Evolutionary conservation across 2,113 vertebrate species (phyloP).

Genomic region (Stegastes partitus): DNA sequence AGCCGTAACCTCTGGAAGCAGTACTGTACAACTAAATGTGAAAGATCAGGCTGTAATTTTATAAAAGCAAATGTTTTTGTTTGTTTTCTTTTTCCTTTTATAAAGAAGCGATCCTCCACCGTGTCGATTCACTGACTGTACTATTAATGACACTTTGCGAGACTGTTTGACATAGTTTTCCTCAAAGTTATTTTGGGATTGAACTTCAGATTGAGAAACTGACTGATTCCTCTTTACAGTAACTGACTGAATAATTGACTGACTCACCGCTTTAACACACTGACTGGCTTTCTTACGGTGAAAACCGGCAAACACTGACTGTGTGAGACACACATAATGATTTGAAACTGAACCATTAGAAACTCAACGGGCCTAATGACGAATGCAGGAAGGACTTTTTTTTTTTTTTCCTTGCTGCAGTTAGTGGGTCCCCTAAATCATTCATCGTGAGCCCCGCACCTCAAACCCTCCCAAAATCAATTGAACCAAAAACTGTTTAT

Average conservation of each 20-base stretch:
- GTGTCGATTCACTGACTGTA: not conserved
- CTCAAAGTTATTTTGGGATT: not conserved
- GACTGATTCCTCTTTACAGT: not conserved
- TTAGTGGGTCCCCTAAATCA: conserved; percentile 41
- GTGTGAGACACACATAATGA: conserved; percentile 27
- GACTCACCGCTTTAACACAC: not conserved
- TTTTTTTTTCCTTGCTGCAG: no score
- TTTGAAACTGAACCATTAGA: conserved; percentile 50
- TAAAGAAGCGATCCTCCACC: no score
- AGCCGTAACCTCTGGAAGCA: not conserved
- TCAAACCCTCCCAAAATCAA: conserved; percentile 53
- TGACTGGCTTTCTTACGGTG: conserved; percentile 14
- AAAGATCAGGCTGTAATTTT: not conserved
- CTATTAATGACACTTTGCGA: not conserved
- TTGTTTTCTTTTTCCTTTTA: no score
- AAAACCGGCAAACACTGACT: conserved; percentile 42
- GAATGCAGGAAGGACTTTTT: conserved; percentile 41
- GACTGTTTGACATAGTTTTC: conserved; percentile 2
- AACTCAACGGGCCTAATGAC: conserved; percentile 41
- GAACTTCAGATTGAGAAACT: conserved; percentile 26
- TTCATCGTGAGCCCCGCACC: conserved; percentile 40
- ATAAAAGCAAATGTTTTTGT: not conserved
- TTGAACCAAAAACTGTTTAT: conserved; percentile 74
- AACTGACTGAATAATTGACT: conserved; percentile 22
- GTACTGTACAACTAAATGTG: not conserved